Base-by-base conservation (phyloP, 2,888 invertebrate species). In the Agrotis puta region DNA sequence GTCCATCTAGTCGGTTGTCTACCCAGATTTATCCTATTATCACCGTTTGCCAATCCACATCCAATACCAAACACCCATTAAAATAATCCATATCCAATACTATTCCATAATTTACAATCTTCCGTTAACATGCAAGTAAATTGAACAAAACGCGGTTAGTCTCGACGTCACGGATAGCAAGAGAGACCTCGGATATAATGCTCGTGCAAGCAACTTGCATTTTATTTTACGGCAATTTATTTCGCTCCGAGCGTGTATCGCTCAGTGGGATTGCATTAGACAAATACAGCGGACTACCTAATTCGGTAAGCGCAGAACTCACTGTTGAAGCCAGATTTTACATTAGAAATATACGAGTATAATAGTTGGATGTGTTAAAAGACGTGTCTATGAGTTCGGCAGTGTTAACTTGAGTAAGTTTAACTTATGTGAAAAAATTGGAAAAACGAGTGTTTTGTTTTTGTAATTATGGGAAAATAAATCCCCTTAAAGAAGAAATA, bases 221-320 rank as follows among this genome's bases (percentile, higher is more conserved):
- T 89, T 89, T 90, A 90, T 91, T 92, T 92, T 89, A 88, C 89
- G 90, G 90, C 89, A 91, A 91, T 92, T 92, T 92, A 89, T 90
- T 91, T 89, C 87, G 86, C 79, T 81, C 76, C 85, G 74, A 78
- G 84, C 84, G 77, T 84, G 83, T 87, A 87, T 87, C 87, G 87
- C 85, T 88, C 85, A 77, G 83, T 83, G 84, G 87, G 84, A 91
- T 91, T 90, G 90, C 89, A 92, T 91, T 90, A 92, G 87, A 88
- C 88, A 89, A 89, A 91, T 88, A 87, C 88, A 86, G 79, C 77
- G 70, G 74, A 75, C 79, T 80, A 80, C 68, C 85, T 87, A 88
- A 89, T 87, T 88, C 79, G 58, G 68, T 71, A 69, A 70, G 66
- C 51, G 51, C 64, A 62, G 74, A 59, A 56, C 24, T 75, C 72